Conservation (phyloP, 2,113 vertebrate species). For the Chrysemys picta region DNA sequence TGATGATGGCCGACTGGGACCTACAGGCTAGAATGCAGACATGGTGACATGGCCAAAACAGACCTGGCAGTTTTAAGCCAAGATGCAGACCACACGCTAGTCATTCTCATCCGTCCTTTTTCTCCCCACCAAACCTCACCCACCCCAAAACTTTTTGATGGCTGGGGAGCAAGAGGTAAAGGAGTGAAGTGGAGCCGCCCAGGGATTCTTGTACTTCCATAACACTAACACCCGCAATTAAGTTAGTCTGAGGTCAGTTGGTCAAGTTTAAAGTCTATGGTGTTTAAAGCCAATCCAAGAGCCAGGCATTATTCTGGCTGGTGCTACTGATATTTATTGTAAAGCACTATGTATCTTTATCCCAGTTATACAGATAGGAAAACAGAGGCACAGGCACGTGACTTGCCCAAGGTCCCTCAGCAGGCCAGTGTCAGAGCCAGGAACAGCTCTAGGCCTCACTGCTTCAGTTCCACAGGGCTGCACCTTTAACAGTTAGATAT, state of each 20-base stretch:
- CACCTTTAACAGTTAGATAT: constrained; percentile 29
- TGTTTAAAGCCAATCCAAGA: not conserved
- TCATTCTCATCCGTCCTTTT: not conserved
- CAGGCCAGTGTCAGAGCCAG: too few species aligned
- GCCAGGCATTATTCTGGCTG: not conserved
- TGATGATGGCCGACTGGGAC: not conserved
- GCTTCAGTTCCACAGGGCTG: constrained; percentile 28
- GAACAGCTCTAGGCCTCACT: not conserved
- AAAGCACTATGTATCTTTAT: not conserved
- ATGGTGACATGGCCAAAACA: not conserved
- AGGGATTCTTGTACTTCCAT: not conserved
- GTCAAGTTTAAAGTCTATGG: too few species aligned
- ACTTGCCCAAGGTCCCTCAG: too few species aligned
- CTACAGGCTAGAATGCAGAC: not conserved
- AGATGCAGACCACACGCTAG: not conserved
- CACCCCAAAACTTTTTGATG: not conserved
- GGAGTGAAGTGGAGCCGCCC: not conserved
- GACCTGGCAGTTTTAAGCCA: not conserved
- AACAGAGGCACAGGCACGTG: not conserved
- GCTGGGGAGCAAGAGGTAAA: not conserved
- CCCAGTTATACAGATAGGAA: not conserved
- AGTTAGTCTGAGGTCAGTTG: not conserved
- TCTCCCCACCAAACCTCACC: not conserved
- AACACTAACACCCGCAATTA: not conserved
- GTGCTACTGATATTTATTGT: not conserved